Base-by-base conservation (phyloP, 2,797 vertebrate genomes). In the Catamblyrhynchus diadema region DNA sequence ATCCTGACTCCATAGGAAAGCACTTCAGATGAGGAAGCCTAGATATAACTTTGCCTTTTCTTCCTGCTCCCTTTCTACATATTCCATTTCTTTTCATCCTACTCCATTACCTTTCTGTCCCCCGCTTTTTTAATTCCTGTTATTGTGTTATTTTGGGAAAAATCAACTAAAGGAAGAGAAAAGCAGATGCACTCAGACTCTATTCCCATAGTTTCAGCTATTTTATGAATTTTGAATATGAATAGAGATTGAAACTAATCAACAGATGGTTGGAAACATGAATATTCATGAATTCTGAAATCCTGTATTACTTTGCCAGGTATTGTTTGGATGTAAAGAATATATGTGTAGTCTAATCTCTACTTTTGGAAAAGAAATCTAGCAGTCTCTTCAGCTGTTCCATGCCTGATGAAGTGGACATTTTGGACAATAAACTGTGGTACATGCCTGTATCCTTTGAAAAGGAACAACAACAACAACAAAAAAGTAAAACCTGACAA, bases 231-330 rank as follows among this genome's bases (percentile, higher is more conserved):
- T 94, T 65, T 86, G 19, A 88, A 78, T 77, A 77, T 23, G 30
- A 88, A 85, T 30, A 81, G 35, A 64, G 39, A 73, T 39, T 42
- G 32, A 88, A 95, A 85, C 30, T 78, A 78, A 95, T 93, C 87
- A 94, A 93, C 89, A 94, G 91, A 91, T 93, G 81, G 86, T n/a
- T 91, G 44, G 47, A 72, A 90, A 75, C 14, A 45, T 88, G 41
- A 92, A 90, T 91, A 92, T 89, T 96, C 62, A 94, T 92, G 8
- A 86, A 59, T 79, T 84, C 41, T 50, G 37, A 91, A 82, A 88
- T 42, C 85, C 54, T 59, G 25, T 87, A 75, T 93, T 93, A 65
- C 37, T 86, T 71, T 87, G 47, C 33, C 86, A 92, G 74, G 79
- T 86, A 90, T 77, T 94, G 60, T 86, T 79, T 57, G 75, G 59